Conservation (phyloP, 1,140 invertebrate genomes). For the Drosophila willistoni region DNA sequence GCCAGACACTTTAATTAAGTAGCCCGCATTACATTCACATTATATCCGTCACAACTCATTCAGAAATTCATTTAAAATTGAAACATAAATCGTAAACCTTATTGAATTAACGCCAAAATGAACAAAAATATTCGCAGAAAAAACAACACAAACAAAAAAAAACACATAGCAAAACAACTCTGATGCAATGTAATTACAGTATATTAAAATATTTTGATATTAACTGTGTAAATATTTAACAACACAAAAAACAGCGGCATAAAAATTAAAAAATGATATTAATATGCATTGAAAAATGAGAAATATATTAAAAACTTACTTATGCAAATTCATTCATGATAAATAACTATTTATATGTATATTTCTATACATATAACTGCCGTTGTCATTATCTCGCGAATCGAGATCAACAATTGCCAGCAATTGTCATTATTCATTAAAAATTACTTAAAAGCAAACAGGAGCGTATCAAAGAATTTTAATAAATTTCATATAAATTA, state of each 20-base stretch:
- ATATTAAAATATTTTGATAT: slow-evolving; percentile 11
- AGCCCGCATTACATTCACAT: not conserved
- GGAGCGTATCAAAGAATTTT: too few species aligned
- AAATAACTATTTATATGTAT: not conserved
- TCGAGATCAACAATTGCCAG: not conserved
- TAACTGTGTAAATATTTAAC: slow-evolving; percentile 10
- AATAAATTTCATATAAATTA: too few species aligned
- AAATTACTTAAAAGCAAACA: not conserved
- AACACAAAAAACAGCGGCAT: not conserved
- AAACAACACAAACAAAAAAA: not conserved
- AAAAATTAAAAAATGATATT: slow-evolving; percentile 1
- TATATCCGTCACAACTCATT: not conserved
- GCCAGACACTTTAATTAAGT: not conserved
- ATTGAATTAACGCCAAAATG: slow-evolving; percentile 7
- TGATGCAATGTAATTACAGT: slow-evolving; percentile 5
- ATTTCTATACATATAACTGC: not conserved
- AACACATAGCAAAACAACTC: not conserved
- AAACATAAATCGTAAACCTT: not conserved
- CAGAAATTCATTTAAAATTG: not conserved
- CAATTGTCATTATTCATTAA: not conserved
- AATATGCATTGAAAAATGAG: slow-evolving; percentile 10
- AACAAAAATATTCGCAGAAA: not conserved
- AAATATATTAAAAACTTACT: slow-evolving; percentile 9
- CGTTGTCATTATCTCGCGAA: not conserved
- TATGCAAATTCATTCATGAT: slow-evolving; percentile 11